These are phyloP conservation scores for Indicator maculatus DNA, from an alignment of 2,113 vertebrate species.

Conservation along the genomic window DNA sequence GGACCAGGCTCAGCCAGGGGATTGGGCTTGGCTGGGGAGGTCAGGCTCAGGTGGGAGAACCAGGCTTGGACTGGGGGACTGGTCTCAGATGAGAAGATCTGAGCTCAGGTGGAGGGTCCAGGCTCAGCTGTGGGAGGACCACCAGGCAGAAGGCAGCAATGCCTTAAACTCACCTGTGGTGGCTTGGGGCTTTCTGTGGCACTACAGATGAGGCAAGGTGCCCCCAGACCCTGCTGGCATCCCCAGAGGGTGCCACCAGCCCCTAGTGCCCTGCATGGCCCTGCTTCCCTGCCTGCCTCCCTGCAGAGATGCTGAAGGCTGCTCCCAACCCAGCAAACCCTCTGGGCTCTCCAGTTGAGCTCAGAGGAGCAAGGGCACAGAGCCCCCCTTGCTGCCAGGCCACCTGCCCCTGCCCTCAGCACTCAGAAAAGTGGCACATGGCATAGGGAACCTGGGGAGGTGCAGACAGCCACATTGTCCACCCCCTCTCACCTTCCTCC, in stretches of 20 bases:
- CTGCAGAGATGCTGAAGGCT: neutral
- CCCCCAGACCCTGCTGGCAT: neutral
- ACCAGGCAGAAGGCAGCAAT: neutral
- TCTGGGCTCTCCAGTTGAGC: neutral
- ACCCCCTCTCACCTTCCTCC: neutral
- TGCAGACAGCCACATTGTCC: neutral
- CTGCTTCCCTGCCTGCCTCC: accelerated
- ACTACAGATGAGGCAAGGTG: neutral
- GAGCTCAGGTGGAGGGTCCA: neutral
- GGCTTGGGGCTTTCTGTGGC: neutral
- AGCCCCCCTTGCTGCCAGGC: accelerated
- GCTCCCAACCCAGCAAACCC: neutral
- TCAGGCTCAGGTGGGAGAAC: neutral
- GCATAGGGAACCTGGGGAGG: neutral
- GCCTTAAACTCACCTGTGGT: neutral
- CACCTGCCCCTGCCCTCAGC: neutral
- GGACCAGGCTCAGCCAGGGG: neutral
- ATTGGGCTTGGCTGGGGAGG: no score
- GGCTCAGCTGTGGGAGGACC: no score
- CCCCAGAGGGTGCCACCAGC: accelerated
- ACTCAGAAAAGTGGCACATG: neutral
- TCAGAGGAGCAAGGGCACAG: neutral
- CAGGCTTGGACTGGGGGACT: accelerated
- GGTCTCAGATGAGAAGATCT: accelerated
- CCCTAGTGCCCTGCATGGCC: neutral